Conservation (phyloP, 2,797 vertebrate species). For the Psittacula derbiana region DNA sequence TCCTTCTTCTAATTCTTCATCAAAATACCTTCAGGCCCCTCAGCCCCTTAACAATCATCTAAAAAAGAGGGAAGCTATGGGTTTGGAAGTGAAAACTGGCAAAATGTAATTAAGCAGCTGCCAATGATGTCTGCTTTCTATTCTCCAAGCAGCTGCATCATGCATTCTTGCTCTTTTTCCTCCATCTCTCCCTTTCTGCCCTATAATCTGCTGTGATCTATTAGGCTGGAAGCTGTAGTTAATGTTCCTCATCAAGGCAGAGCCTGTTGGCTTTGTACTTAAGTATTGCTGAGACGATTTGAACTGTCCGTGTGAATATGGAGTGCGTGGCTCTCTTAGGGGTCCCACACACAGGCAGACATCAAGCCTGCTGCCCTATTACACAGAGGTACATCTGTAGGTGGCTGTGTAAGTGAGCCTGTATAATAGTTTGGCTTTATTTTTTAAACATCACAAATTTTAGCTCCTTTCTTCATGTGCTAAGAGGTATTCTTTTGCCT, state of each 20-base stretch:
- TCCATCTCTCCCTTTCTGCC: not conserved
- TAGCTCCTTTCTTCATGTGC: not conserved
- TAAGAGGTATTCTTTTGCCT: not conserved
- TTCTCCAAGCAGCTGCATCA: not conserved
- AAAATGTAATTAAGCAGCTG: slow-evolving; percentile 16
- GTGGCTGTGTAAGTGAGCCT: not conserved
- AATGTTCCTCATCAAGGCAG: not conserved
- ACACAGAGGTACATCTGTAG: not conserved
- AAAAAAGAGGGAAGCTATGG: not conserved
- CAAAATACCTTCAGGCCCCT: not conserved
- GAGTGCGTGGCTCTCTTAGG: fast-evolving
- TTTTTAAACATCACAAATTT: not conserved
- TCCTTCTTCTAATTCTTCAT: not conserved
- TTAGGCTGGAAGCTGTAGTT: not conserved
- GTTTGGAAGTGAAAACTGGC: not conserved
- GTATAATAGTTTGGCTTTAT: not conserved
- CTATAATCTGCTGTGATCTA: not conserved
- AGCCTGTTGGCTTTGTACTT: not conserved
- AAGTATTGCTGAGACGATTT: not conserved
- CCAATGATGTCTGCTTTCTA: not conserved
- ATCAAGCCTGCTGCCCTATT: fast-evolving
- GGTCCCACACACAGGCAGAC: not conserved
- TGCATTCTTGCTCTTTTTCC: not conserved
- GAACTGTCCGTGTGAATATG: fast-evolving
- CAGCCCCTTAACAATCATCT: not conserved